Percentiles rank a stretch among this genome's conserved stretches.
These are phyloP conservation scores for Paraplagusia blochii DNA, from an alignment of 2,113 vertebrate genomes.

Conservation along the genomic window DNA sequence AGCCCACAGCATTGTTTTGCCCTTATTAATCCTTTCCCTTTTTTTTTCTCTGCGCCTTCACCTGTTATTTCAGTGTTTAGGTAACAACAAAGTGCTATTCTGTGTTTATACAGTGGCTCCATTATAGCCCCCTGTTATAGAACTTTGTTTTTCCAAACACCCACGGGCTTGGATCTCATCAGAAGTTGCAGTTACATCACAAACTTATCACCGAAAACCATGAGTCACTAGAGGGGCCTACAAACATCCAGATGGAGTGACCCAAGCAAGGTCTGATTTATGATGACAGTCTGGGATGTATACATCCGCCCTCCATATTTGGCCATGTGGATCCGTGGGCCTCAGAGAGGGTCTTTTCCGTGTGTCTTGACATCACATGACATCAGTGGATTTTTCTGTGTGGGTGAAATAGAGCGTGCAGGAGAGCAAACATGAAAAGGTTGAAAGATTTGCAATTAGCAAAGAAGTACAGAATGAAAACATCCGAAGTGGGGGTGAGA, in stretches of 20 bases:
- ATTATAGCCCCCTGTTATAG: conserved; percentile 50
- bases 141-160: conserved; percentile 11
- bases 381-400: conserved; percentile 39
- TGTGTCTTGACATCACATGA: conserved; percentile 41
- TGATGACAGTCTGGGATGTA: background rate
- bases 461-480: conserved; percentile 29
- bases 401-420: conserved; percentile 59
- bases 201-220: background rate
- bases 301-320: conserved; percentile 51
- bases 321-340: background rate
- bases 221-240: conserved; percentile 6
- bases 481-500: conserved; percentile 34
- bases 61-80: conserved; percentile 21
- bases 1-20: background rate
- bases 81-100: conserved; percentile 20
- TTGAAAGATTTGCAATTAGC: conserved; percentile 50
- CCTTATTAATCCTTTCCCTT: background rate
- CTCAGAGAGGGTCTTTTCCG: conserved; percentile 1
- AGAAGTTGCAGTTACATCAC: background rate
- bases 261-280: conserved; percentile 11
- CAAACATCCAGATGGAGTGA: conserved; percentile 10
- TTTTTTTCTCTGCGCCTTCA: conserved; percentile 11
- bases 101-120: conserved; percentile 36
- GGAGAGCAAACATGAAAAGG: conserved; percentile 41
- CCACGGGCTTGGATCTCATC: background rate